Conservation (phyloP, 2,797 vertebrate genomes). For the Pempheris klunzingeri region DNA sequence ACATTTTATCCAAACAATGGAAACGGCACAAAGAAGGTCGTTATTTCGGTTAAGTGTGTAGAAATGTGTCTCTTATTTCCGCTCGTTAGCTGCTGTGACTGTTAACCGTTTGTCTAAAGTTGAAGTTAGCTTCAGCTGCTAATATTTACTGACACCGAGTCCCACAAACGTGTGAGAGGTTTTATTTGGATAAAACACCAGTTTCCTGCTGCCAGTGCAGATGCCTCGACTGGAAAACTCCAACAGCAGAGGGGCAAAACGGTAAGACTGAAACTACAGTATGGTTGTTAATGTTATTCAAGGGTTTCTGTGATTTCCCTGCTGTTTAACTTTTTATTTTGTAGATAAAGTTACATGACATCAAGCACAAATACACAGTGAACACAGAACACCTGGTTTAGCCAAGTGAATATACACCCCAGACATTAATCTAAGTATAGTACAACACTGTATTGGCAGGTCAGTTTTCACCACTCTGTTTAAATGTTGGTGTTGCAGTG, state of each 20-base stretch:
- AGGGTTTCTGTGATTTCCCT: too few relatives aligned
- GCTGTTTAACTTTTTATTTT: not conserved
- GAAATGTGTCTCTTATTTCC: not conserved
- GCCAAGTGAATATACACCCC: too few relatives aligned
- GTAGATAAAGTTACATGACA: not conserved
- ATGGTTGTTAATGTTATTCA: too few relatives aligned
- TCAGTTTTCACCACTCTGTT: not conserved
- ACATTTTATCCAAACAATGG: too few relatives aligned
- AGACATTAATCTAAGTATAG: too few relatives aligned
- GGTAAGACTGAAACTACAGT: conserved; percentile 48
- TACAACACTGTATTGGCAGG: not conserved
- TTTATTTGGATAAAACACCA: not conserved
- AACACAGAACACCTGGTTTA: too few relatives aligned
- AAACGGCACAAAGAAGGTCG: rapidly evolving
- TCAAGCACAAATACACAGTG: not conserved
- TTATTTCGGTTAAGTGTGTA: too few relatives aligned
- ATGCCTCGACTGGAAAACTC: conserved; percentile 77
- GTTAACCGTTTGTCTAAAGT: not conserved
- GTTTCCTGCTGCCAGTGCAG: conserved; percentile 12
- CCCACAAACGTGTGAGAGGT: not conserved
- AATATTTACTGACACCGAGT: not conserved
- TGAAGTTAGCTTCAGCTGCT: conserved; percentile 5
- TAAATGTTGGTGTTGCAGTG: not conserved
- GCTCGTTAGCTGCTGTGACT: not conserved
- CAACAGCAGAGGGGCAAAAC: conserved; percentile 52